Evolutionary conservation across 2,113 vertebrate genomes (phyloP), one percentile per base, ranked within the genome.

Genomic region (Aphyosemion australe): DNA sequence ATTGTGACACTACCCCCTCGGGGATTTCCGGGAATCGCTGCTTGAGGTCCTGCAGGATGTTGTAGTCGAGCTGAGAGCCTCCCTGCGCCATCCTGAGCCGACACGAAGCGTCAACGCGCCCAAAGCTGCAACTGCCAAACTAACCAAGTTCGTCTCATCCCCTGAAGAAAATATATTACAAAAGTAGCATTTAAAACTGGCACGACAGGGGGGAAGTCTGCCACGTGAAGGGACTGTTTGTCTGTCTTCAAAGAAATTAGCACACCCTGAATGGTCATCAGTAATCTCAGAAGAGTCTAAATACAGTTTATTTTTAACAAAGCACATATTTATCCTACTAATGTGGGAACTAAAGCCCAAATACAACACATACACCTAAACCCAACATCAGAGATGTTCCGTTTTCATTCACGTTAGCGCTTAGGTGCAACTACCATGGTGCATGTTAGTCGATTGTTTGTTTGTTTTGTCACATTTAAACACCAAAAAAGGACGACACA

Each of bases 11-110:
- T 61, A 99, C 96, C 13, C 92, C 93, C 84, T 97, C 96, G 57
- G 97, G 97, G 91, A 99, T 99, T 93, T 99, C 97, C 62, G 97
- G 97, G 84, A 99, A 99, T 74, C 95, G 95, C 80, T 98, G 96
- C 79, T 95, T 97, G 82, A 99, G 97, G 89, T 99, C 96, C 89
- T 96, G 96, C 91, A 98, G 94, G 91, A 98, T 92, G 92, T 97
- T 95, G 87, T 94, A 92, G 20, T 99, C 96, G 48, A 97, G 92
- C 79, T 97, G 96, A 72, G 93, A 93, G 84, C 93, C 94, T 85
- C 94, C 93, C 88, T 99, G 96, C 92, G 97, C 97, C 97, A 99
- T 99, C 93, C 94, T 94, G 92, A 94, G 88, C 84, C 58, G 72
- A 88, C 85, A 81, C 90, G 26, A 26, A 89, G 90, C 92, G 87